phyloP scores from a whole-genome alignment of 2,888 invertebrate genomes.

The Xestobium rufovillosum region DNA sequence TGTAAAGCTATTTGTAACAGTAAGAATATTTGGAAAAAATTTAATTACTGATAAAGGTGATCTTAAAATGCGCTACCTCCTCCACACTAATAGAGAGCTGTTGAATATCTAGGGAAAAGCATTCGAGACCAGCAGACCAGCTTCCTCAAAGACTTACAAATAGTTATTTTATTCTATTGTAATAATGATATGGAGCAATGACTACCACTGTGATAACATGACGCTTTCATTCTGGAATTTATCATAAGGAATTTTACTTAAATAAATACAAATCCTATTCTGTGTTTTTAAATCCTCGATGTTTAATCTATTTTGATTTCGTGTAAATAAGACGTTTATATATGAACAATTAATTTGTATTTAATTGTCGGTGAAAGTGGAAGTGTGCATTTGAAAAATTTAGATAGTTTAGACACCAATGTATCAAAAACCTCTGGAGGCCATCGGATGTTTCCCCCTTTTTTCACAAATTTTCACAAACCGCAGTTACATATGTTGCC shows the following conservation, averaged over 20 bases:
- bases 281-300: constrained; percentile 39
- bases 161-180: constrained; percentile 19
- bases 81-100: too few species aligned
- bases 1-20: too few species aligned
- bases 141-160: neutral
- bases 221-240: constrained; percentile 46
- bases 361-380: constrained; percentile 10
- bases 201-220: constrained; percentile 47
- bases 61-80: too few species aligned
- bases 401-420: constrained; percentile 35
- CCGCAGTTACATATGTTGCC: constrained; percentile 35
- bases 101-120: too few species aligned
- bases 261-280: constrained; percentile 35
- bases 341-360: neutral
- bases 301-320: constrained; percentile 34
- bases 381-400: constrained; percentile 21
- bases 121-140: too few species aligned
- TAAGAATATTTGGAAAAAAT: too few species aligned
- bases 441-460: constrained; percentile 22
- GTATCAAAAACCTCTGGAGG: constrained; percentile 31
- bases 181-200: constrained; percentile 44
- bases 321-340: constrained; percentile 24
- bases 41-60: too few species aligned
- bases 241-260: constrained; percentile 39
- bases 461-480: too few species aligned